Evolutionary conservation across 2,888 invertebrate species (phyloP), one percentile per base, ranked within the genome.

Genomic region (Heliconius ethilla): DNA sequence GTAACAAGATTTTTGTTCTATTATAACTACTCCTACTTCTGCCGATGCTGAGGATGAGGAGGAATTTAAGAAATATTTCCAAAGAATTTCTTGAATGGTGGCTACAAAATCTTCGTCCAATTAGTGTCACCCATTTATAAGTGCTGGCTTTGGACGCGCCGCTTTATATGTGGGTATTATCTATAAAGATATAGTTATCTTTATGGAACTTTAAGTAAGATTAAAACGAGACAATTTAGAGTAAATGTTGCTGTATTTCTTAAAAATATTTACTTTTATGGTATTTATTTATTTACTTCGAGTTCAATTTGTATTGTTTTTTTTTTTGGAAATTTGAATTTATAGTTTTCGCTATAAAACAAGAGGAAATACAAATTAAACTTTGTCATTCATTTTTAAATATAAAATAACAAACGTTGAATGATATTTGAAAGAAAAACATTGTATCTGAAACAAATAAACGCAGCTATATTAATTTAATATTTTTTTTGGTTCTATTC

Each of bases 61-160:
- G 67, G 70, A 81, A 77, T 82, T 80, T 70, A 75, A 45, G 70
- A 59, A 70, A 80, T 76, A 81, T 82, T 83, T 83, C 80, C 69
- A 81, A 82, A 81, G 80, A 79, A 82, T 82, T 83, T 81, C 81
- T 75, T 66, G 79, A 78, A 59, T 69, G 69, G 37, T 69, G 73
- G 75, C 76, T 74, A 77, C 78, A 77, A 79, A 81, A 78, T 81
- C 82, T 76, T 73, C 69, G 81, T 88, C 90, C 91, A 92, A 92
- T 92, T 91, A 92, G 90, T 90, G 92, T 92, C 90, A 89, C 87
- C 87, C 90, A 88, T 89, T 91, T 91, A 90, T 91, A 90, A 90
- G 88, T 90, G 84, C 84, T 82, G 82, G 83, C 84, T 80, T 82
- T 76, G 76, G 63, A 70, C 77, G 29, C 59, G 67, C 70, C 77